Conservation (phyloP, 2,888 invertebrate species). For the Petrophora chlorosata region DNA sequence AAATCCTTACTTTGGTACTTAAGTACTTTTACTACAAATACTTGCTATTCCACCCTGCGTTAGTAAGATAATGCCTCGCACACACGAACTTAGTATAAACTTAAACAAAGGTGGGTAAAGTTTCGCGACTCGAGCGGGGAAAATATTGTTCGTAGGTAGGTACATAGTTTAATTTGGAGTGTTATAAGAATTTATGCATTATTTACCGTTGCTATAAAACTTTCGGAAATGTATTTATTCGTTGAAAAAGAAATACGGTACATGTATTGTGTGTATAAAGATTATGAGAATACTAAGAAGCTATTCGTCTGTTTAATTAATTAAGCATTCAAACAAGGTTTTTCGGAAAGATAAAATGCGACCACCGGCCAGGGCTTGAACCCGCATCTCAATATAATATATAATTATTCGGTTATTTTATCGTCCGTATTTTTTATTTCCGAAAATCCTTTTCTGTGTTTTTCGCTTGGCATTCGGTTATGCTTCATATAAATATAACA, state of each 20-base stretch:
- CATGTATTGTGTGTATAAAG: background rate
- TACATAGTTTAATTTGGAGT: slow-evolving; percentile 21
- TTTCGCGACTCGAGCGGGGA: slow-evolving; percentile 40
- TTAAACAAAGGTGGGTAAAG: slow-evolving; percentile 46
- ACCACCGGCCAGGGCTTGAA: too few species aligned
- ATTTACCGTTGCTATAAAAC: background rate
- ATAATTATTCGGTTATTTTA: too few species aligned
- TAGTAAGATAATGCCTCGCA: slow-evolving; percentile 51
- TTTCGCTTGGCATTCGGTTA: too few species aligned
- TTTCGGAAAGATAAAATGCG: too few species aligned
- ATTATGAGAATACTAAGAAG: background rate
- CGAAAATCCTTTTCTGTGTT: too few species aligned
- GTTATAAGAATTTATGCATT: slow-evolving; percentile 23
- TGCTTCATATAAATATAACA: too few species aligned
- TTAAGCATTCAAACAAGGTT: too few species aligned
- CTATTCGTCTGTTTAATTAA: too few species aligned
- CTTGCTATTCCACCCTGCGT: slow-evolving; percentile 40
- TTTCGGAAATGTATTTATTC: background rate
- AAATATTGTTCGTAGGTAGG: slow-evolving; percentile 45
- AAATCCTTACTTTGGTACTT: background rate
- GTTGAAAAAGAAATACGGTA: background rate
- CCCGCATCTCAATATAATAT: too few species aligned
- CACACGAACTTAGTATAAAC: slow-evolving; percentile 52
- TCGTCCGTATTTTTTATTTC: too few species aligned
- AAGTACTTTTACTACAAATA: slow-evolving; percentile 18